Evolutionary conservation across 2,113 vertebrate genomes (phyloP).

Genomic region (Merops nubicus): DNA sequence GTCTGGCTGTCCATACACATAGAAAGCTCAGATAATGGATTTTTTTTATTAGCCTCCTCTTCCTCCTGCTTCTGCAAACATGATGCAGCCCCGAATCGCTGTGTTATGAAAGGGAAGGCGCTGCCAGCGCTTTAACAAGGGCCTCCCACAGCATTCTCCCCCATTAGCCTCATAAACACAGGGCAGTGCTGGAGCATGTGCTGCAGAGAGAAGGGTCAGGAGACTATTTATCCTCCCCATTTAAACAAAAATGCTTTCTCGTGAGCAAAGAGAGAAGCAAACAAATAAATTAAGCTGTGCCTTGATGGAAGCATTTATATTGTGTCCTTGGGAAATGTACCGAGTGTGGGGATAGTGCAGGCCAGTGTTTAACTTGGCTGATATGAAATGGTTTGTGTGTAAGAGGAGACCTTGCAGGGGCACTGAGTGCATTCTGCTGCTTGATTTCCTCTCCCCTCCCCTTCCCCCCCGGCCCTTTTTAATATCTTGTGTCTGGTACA

Average conservation of each 20-base stretch:
- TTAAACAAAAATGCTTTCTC: constrained; percentile 68
- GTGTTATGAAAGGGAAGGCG: not conserved
- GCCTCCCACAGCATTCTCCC: constrained; percentile 48
- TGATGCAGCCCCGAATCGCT: not conserved
- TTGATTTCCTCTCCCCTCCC: not conserved
- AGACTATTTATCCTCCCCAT: constrained; percentile 61
- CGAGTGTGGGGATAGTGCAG: constrained; percentile 2
- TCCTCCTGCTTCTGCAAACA: constrained; percentile 38
- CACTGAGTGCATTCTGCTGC: not conserved
- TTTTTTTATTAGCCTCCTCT: constrained; percentile 45
- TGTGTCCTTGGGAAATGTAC: constrained; percentile 59
- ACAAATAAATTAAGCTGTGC: constrained; percentile 63
- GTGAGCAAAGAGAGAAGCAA: constrained; percentile 49
- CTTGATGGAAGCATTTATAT: constrained; percentile 61
- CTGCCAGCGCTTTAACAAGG: constrained; percentile 38
- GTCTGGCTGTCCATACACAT: constrained; percentile 25
- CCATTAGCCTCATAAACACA: constrained; percentile 57
- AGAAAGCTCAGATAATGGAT: constrained; percentile 42
- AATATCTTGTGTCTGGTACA: not conserved
- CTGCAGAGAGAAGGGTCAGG: constrained; percentile 38
- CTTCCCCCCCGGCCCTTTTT: too few relatives aligned
- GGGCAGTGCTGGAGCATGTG: constrained; percentile 20
- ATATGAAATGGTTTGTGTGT: constrained; percentile 42
- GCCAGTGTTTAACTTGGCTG: constrained; percentile 58
- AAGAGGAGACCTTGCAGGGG: not conserved